These are phyloP conservation scores for Urocolius indicus DNA, from an alignment of 2,113 vertebrate species.

Conservation along the genomic window DNA sequence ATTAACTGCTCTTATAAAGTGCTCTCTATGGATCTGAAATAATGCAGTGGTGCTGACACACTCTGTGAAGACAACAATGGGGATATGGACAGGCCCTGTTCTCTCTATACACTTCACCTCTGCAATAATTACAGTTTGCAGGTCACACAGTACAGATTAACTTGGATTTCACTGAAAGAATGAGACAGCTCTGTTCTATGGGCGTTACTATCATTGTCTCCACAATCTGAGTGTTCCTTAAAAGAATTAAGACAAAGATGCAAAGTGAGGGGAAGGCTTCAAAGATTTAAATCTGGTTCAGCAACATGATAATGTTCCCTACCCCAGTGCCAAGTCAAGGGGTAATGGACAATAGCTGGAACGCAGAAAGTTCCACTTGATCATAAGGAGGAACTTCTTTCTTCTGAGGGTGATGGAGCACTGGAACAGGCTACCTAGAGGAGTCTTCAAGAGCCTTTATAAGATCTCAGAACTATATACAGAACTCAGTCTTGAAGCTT, in stretches of 20 bases:
- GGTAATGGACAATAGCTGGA: too few relatives aligned
- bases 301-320: background rate
- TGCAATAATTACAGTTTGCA: background rate
- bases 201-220: accelerated
- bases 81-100: background rate
- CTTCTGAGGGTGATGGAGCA: too few relatives aligned
- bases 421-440: too few relatives aligned
- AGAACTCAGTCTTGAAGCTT: background rate
- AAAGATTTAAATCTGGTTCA: background rate
- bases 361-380: too few relatives aligned
- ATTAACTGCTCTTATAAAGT: background rate
- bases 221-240: background rate
- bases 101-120: background rate
- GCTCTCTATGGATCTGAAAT: background rate
- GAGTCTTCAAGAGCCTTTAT: background rate
- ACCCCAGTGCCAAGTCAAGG: background rate
- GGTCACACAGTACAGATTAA: background rate
- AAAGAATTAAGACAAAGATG: background rate
- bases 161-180: accelerated
- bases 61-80: background rate
- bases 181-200: background rate
- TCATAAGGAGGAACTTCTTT: too few relatives aligned
- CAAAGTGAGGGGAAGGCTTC: background rate
- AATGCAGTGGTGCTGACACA: background rate
- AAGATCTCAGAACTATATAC: background rate